Base-by-base conservation (phyloP, 2,888 invertebrate genomes). In the Andrena haemorrhoa region DNA sequence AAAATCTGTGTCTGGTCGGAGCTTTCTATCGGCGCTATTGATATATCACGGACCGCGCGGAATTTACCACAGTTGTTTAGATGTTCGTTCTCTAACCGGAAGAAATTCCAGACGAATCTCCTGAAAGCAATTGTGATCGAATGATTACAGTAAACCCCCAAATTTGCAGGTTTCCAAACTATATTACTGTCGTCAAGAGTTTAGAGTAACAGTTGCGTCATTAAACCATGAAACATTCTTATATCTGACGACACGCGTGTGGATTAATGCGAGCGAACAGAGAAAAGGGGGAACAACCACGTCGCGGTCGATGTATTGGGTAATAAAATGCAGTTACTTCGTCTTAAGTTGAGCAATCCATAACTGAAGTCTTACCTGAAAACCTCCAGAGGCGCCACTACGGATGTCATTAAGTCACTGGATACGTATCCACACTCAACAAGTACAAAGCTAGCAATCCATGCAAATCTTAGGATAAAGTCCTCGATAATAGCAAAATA, bases 51-150 rank as follows among this genome's bases (percentile, higher is more conserved):
- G 0, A 99, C 99, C 8, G 99, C 99, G 91, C 99, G 95, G 95
- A 99, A 99, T 95, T 98, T 97, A 94, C 99, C 99, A 95, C 99
- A 99, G 95, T 99, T 99, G 95, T 99, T 99, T 56, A 99, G 95
- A 94, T 99, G 99, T 93, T 99, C 99, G 95, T 99, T 99, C 95
- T 99, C 99, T 91, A 99, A 94, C 0, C 99, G 99, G 95, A 99
- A 99, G 94, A 98, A 99, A 94, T 99, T 99, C 99, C 99, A 99
- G 64, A 99, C 96, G 94, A 99, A 99, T 74, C 99, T 96, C 92
- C 98, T 97, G 93, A 16, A 91, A 91, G 82, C 79, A 4, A 53
- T 70, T 8, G 29, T 3, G 1, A 20, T 31, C 20, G 12, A 29
- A 26, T 49, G 35, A 41, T 16, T 16, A 12, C 41, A 12, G 7